Evolutionary conservation across 1,140 invertebrate species (phyloP), one percentile per base, ranked within the genome.

Genomic region (Scaptomyza montana): DNA sequence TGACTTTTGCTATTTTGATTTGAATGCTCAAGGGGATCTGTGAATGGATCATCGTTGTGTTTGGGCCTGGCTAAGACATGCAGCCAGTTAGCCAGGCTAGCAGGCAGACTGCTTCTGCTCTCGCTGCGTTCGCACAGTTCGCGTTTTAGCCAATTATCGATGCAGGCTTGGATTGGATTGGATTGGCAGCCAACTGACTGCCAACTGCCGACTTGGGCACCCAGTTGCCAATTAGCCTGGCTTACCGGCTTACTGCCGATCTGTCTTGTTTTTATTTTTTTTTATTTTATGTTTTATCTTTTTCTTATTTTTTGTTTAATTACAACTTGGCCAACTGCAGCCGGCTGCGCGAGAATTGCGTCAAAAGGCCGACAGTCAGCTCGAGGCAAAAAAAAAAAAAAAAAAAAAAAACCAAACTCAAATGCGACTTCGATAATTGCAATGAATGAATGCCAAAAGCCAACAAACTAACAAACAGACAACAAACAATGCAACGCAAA

Each of bases 191-290:
- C 55, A 74, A 25, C 21, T 25, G 33, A 33, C 30, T 36, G 77
- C 63, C 63, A 71, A 41, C 43, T 10, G 39, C 43, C 9, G 39
- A 46, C 28, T 45, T 36, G 53, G 73, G 61, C 68, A 65, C 71
- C 81, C 81, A 86, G 81, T 84, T 80, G 81, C 80, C 80, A 85
- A 85, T 85, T 85, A 85, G 80, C 74, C 54, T 50, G 62, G 46
- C 69, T 67, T 51, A 71, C 53, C 53, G 59, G 43, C 62, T 51
- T 36, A 9, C 33, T 7, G 8, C 46, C 64, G 33, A 36, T 19
- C 25, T 36, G 54, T 55, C 12, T 41, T 49, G 30, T 53, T 36
- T 55, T 39, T n/a, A n/a, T n/a, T 36, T 59, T 59, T 30, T 9
- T 49, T 33, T 16, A 1, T 16, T 16, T 16, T 16, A 1, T 16